Base-by-base conservation (phyloP, 1,140 invertebrate genomes). In the Drosophila ogumai region DNA sequence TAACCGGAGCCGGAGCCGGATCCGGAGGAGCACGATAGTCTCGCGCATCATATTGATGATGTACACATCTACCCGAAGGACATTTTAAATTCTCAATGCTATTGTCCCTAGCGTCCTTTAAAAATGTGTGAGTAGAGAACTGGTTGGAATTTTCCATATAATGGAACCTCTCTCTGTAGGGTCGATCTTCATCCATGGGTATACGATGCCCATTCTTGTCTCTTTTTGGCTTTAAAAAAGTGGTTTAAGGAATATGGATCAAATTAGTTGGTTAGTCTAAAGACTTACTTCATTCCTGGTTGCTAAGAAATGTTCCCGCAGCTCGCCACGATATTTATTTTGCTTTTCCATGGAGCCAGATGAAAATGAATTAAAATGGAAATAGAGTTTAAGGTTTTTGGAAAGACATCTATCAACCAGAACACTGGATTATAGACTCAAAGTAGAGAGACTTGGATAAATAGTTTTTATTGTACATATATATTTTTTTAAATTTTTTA, bases 401-500 rank as follows among this genome's bases (percentile, higher is more conserved):
- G 15, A 1, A 4, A 32, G 60, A 25, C 43, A 46, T 6, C 3
- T 19, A 17, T 10, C n/a, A 8, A 19, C 19, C 28, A 22, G 44
- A 60, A 34, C 19, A 31, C 41, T 50, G 28, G 28, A 50, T 50
- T 6, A 50, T 6, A 32, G 3, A 32, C 5, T 6, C 1, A 32
- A 10, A 17, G 0, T 50, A 12, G 0, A 6, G 2, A 31, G 15
- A n/a, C 47, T 17, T 50, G 63, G 66, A 69, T 69, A 69, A 73
- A 59, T 73, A 72, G 12, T 22, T 49, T 71, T 73, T 71, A 50
- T 50, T 55, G 3, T 6, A 36, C 10, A 10, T 3, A 36, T 10
- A n/a, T 25, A 22, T 22, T n/a, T 59, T 59, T 38, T 31, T 0
- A 25, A 19, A 12, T 7, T 59, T 59, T 71, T 36, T 43, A 71